Conservation (phyloP, 2,888 invertebrate species). For the Cordilura impudica region DNA sequence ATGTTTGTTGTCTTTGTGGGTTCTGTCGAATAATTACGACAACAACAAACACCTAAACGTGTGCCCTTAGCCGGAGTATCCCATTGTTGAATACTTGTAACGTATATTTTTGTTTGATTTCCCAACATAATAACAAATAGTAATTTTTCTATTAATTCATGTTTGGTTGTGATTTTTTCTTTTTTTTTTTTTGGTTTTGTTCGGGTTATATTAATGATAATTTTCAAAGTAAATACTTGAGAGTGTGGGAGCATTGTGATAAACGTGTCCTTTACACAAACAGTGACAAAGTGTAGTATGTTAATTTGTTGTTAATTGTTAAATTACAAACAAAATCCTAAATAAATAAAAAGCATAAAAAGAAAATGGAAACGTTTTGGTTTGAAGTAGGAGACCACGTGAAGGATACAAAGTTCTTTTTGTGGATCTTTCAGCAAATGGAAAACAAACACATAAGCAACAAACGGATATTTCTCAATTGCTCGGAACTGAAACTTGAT, state of each 20-base stretch:
- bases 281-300: conserved; percentile 68
- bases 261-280: conserved; percentile 51
- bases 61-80: conserved; percentile 15
- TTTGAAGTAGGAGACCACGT: too few relatives aligned
- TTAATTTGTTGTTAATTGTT: conserved; percentile 77
- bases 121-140: conserved; percentile 27
- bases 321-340: conserved; percentile 44
- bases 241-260: conserved; percentile 46
- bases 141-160: conserved; percentile 60
- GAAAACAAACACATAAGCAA: too few relatives aligned
- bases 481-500: too few relatives aligned
- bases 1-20: conserved; percentile 47
- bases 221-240: conserved; percentile 54
- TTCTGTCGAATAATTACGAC: conserved; percentile 15
- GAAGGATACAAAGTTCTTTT: too few relatives aligned
- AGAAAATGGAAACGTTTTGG: too few relatives aligned
- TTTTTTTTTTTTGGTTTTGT: background rate
- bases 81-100: conserved; percentile 36
- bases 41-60: conserved; percentile 23
- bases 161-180: conserved; percentile 45
- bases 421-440: too few relatives aligned
- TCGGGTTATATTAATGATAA: conserved; percentile 52
- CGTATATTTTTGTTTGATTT: conserved; percentile 56
- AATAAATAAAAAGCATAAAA: conserved; percentile 46
- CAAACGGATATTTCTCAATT: too few relatives aligned